Percentiles rank a stretch among this genome's conserved stretches.
Conservation (phyloP, 2,113 vertebrate species). For the Gadus macrocephalus region DNA sequence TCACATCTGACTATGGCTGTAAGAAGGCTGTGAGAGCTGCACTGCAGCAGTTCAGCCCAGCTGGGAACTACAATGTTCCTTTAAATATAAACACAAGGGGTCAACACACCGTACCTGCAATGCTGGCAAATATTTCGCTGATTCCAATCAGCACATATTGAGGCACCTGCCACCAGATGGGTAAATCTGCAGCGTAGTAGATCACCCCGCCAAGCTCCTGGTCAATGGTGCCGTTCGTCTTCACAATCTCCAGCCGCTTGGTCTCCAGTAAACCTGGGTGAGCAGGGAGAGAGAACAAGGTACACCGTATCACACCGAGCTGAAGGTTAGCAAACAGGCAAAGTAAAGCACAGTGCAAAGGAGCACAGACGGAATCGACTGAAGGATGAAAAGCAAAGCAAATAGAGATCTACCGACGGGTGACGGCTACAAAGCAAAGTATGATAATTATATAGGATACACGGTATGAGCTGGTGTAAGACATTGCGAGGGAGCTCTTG, state of each 20-base stretch:
- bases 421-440: background rate
- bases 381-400: no score
- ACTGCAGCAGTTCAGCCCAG: constrained; percentile 11
- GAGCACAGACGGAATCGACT: no score
- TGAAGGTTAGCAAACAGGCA: background rate
- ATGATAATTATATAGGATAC: background rate
- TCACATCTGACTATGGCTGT: background rate
- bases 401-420: no score
- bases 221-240: constrained; percentile 70
- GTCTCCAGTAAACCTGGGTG: constrained; percentile 89
- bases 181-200: constrained; percentile 86
- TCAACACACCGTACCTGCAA: constrained; percentile 80
- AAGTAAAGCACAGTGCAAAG: no score
- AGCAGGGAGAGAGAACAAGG: constrained; percentile 20
- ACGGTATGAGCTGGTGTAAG: constrained; percentile 3
- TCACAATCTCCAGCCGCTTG: constrained; percentile 82
- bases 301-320: background rate
- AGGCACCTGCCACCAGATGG: constrained; percentile 98
- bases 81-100: constrained; percentile 17
- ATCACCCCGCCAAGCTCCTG: constrained; percentile 83
- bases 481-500: constrained; percentile 13
- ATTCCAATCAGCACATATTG: constrained; percentile 95
- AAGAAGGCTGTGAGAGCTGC: constrained; percentile 1
- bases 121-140: constrained; percentile 97
- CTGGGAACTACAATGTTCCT: constrained; percentile 11